phyloP scores from a whole-genome alignment of 2,113 vertebrate species.

The Varanus salvator region DNA sequence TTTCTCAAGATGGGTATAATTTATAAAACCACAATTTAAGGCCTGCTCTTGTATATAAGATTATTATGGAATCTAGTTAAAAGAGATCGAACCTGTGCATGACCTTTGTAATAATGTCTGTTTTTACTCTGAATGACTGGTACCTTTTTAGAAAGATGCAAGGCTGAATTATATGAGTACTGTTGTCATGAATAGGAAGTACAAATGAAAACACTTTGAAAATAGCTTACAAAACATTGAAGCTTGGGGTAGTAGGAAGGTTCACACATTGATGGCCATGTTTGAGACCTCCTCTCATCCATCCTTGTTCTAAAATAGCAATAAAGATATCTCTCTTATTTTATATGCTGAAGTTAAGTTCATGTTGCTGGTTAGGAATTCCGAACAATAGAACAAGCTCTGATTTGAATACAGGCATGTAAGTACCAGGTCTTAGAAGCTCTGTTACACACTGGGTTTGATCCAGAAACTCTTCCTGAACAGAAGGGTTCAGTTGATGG shows the following conservation, averaged over 20 bases:
- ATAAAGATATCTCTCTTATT: neutral
- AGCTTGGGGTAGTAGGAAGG: neutral
- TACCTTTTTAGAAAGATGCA: neutral
- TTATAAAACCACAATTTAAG: conserved; percentile 25
- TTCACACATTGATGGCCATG: neutral
- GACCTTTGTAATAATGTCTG: neutral
- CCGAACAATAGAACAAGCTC: neutral
- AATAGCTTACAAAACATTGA: neutral
- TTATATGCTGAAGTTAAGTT: neutral
- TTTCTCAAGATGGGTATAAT: neutral
- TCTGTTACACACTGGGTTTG: neutral
- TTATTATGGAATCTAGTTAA: neutral
- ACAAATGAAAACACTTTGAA: neutral
- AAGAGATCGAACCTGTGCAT: neutral
- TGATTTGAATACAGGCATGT: neutral
- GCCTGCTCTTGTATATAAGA: neutral
- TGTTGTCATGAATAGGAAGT: neutral
- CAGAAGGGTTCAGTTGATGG: too few species aligned
- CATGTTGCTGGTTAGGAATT: neutral
- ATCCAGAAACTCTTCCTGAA: neutral
- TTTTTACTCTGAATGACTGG: neutral
- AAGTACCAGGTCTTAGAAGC: neutral
- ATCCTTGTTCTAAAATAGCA: neutral
- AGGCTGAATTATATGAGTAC: neutral
- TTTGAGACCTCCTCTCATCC: neutral